A percentile compares a stretch with the other conserved stretches of the same genome.
These are phyloP conservation scores for Apolygus lucorum DNA, from an alignment of 1,140 invertebrate species.

Conservation along the genomic window DNA sequence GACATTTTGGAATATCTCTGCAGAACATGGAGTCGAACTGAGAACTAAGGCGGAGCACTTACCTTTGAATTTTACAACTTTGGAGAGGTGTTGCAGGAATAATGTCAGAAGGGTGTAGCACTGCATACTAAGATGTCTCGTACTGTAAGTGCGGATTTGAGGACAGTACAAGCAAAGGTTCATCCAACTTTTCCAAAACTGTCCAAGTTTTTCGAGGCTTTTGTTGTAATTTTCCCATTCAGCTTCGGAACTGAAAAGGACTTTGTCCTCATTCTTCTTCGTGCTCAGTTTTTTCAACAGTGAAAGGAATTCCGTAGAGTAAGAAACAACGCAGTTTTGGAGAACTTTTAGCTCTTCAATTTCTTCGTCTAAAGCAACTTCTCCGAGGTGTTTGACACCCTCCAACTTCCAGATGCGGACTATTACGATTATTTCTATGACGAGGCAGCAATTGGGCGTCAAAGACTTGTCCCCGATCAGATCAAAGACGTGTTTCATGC, in stretches of 20 bases:
- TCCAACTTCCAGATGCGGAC: slow-evolving; percentile 44
- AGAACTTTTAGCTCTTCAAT: slow-evolving; percentile 44
- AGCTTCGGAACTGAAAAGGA: not conserved
- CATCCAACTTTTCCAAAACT: slow-evolving; percentile 50
- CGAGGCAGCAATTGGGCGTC: slow-evolving; percentile 48
- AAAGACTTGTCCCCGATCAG: slow-evolving; percentile 46
- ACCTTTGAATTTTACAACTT: slow-evolving; percentile 23
- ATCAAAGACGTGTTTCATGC: slow-evolving; percentile 46
- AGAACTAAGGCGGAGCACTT: no score
- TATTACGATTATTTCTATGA: slow-evolving; percentile 51
- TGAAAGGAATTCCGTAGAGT: slow-evolving; percentile 40
- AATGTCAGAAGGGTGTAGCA: slow-evolving; percentile 41
- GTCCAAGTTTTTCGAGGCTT: slow-evolving; percentile 29
- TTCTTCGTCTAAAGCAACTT: slow-evolving; percentile 26
- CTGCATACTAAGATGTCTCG: slow-evolving; percentile 27
- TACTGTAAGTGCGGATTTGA: slow-evolving; percentile 44
- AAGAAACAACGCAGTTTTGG: slow-evolving; percentile 43
- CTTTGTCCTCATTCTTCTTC: slow-evolving; percentile 4
- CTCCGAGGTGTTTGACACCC: slow-evolving; percentile 20
- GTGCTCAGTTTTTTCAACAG: slow-evolving; percentile 30
- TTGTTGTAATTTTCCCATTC: slow-evolving; percentile 19
- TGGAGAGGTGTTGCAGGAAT: slow-evolving; percentile 37
- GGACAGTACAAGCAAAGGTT: slow-evolving; percentile 49
- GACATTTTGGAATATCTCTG: no score
- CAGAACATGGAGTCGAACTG: no score